Percentiles rank a stretch among this genome's conserved stretches.
Conservation (phyloP, 2,797 vertebrate genomes). For the Amniataba percoides region DNA sequence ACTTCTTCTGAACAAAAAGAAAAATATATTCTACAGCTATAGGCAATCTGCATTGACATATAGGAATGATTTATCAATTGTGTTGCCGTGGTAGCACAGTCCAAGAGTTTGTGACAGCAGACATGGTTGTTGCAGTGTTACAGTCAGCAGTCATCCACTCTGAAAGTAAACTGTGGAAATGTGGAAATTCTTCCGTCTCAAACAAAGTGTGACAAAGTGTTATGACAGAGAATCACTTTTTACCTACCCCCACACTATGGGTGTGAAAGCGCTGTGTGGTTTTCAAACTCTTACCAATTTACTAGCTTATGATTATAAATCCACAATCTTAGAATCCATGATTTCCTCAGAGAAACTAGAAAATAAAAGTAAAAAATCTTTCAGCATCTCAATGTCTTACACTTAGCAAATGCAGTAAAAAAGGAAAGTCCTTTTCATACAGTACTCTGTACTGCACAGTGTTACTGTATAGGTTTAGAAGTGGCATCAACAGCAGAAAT, state of each 20-base stretch:
- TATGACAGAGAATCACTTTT: neutral
- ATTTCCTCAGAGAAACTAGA: neutral
- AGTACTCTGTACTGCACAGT: neutral
- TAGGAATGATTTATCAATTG: neutral
- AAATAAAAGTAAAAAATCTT: neutral
- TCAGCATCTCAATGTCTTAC: neutral
- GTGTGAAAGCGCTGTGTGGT: neutral
- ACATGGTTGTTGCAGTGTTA: too few relatives aligned
- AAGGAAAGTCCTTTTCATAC: neutral
- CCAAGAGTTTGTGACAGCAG: neutral
- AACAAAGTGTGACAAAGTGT: neutral
- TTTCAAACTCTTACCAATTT: neutral
- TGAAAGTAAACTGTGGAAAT: neutral
- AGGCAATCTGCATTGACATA: neutral
- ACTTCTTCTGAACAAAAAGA: neutral
- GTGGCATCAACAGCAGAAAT: constrained; percentile 15
- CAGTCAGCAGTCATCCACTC: too few relatives aligned
- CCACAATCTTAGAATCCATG: neutral
- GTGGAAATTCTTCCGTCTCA: neutral
- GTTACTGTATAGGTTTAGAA: constrained; percentile 4
- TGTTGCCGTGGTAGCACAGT: neutral
- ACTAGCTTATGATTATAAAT: neutral
- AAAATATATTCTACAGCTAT: neutral
- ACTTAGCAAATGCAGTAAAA: neutral
- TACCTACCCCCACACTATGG: neutral